Base-by-base conservation (phyloP, 2,113 vertebrate species). In the Prinia subflava region DNA sequence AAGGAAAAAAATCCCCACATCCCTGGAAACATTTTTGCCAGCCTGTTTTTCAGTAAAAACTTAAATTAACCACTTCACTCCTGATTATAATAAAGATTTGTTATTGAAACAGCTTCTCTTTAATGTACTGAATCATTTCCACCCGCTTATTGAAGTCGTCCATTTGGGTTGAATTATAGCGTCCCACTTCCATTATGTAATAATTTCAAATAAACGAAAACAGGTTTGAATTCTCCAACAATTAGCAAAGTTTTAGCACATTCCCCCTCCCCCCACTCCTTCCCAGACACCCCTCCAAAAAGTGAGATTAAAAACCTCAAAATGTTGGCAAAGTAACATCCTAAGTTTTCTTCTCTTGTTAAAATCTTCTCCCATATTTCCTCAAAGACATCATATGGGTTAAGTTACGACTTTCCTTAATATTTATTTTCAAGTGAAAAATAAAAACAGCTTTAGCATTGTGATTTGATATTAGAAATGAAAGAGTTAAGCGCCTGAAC, bases 1-100 rank as follows among this genome's bases (percentile, higher is more conserved):
- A 97, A 96, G 88, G 81, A 95, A 96, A 97, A 96, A 97, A 98
- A 97, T 96, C 97, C 94, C 97, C 97, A 97, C 87, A 89, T 97
- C 96, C 97, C 97, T 98, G 97, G 94, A 98, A 98, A 97, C 95
- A 97, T 96, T 98, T 98, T 96, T 98, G 97, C 96, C 95, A 97
- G 96, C 96, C 96, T 97, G 93, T 95, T 97, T 98, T 97, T 97
- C 74, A 96, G 96, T 95, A 91, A 96, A 97, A 97, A 97, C 95
- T 96, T 97, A 97, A 97, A 98, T 98, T 98, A 98, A 98, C 98
- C 96, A 97, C 97, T 97, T 98, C 96, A 95, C 95, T 98, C 95
- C 97, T 96, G 97, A 97, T 96, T 97, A 97, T 95, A 97, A 97
- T 93, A 95, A 96, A 92, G 78, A 97, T 97, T 97, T 97, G 92